Percentiles rank a stretch among this genome's conserved stretches.
phyloP scores from a whole-genome alignment of 2,888 invertebrate species.

The Petrolisthes manimaculis region DNA sequence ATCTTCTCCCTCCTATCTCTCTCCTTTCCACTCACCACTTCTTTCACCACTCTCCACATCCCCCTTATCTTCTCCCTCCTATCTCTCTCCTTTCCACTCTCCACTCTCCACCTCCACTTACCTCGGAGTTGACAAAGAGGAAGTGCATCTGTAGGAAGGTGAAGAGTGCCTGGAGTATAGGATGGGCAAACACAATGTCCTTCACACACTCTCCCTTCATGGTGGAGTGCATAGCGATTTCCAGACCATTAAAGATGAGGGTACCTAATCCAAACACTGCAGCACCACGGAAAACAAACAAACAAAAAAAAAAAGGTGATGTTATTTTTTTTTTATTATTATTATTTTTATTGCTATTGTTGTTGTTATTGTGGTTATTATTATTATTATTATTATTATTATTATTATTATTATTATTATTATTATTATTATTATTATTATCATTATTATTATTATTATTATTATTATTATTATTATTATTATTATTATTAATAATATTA shows the following conservation, averaged over 20 bases:
- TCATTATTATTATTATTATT: too few species aligned
- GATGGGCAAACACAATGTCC: slow-evolving; percentile 74
- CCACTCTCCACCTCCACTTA: slow-evolving; percentile 66
- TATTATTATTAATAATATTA: too few species aligned
- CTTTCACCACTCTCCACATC: not conserved
- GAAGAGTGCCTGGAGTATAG: slow-evolving; percentile 74
- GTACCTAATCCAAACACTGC: slow-evolving; percentile 74
- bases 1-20: not conserved
- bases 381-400: too few species aligned
- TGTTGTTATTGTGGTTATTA: too few species aligned
- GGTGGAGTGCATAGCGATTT: slow-evolving; percentile 75
- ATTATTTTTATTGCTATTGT: too few species aligned
- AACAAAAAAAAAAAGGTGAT: not conserved
- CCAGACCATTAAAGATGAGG: slow-evolving; percentile 74
- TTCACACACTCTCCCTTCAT: slow-evolving; percentile 69
- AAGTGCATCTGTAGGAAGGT: slow-evolving; percentile 76
- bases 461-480: too few species aligned
- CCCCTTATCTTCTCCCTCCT: not conserved
- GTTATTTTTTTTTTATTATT: too few species aligned
- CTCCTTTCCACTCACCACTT: not conserved
- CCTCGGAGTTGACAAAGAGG: slow-evolving; percentile 75
- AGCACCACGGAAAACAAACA: not conserved
- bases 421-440: too few species aligned
- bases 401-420: too few species aligned
- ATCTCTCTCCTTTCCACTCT: not conserved